A percentile compares a stretch with the other conserved stretches of the same genome.
These are phyloP conservation scores for Kuschelorhynchus macadamiae DNA, from an alignment of 2,888 invertebrate species.

Conservation along the genomic window DNA sequence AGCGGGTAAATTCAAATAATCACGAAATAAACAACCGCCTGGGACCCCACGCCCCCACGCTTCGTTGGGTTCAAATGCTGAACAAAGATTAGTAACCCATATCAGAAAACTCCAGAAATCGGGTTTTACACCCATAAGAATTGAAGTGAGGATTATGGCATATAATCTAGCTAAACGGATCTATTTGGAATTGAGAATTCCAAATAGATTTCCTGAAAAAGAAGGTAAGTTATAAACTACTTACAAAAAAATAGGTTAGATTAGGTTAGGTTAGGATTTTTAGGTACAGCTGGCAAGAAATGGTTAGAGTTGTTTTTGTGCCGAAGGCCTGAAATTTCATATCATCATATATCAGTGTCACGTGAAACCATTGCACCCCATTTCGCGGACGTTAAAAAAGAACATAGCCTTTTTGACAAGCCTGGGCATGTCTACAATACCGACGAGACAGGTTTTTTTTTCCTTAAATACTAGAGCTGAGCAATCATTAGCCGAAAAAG, in stretches of 20 bases:
- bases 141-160: conserved; percentile 15
- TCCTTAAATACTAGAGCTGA: conserved; percentile 25
- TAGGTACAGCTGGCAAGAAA: conserved; percentile 9
- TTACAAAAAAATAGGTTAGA: no score
- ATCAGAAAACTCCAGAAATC: conserved; percentile 19
- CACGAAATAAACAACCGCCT: conserved; percentile 22
- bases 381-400: neutral
- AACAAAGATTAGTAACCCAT: conserved; percentile 24
- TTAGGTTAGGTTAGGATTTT: neutral
- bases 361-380: conserved; percentile 4
- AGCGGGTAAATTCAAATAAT: conserved; percentile 15
- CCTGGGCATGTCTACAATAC: conserved; percentile 3
- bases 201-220: conserved; percentile 1
- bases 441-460: conserved; percentile 12
- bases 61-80: conserved; percentile 14
- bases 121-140: conserved; percentile 30
- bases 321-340: conserved; percentile 4
- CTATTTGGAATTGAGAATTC: conserved; percentile 18
- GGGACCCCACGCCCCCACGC: conserved; percentile 12
- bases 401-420: neutral
- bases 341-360: conserved; percentile 6
- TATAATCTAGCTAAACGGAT: conserved; percentile 26
- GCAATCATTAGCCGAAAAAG: conserved; percentile 25
- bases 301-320: conserved; percentile 2
- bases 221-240: conserved; percentile 1